These are phyloP conservation scores for Pollicipes pollicipes DNA, from an alignment of 1,140 invertebrate species.

Conservation along the genomic window DNA sequence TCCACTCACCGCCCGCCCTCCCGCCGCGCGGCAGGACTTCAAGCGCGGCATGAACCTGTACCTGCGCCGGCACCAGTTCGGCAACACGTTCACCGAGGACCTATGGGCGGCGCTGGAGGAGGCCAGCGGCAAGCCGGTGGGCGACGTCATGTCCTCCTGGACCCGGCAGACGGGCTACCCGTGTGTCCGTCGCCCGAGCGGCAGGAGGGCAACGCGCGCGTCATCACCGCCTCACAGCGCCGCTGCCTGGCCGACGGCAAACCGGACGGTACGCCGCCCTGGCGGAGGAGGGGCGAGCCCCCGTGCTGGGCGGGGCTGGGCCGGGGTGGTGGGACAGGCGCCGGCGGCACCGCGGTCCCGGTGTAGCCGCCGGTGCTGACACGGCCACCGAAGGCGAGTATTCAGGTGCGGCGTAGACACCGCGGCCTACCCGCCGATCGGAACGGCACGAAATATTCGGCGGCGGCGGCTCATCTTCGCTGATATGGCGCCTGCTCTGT, in stretches of 20 bases:
- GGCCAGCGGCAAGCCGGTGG: conserved; percentile 77
- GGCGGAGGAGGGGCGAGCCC: background rate
- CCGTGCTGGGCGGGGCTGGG: background rate
- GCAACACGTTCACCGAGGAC: conserved; percentile 84
- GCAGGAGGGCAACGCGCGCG: conserved; percentile 32
- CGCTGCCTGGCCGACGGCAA: conserved; percentile 72
- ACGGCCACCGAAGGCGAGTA: too few relatives aligned
- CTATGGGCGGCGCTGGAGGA: conserved; percentile 79
- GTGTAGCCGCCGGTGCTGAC: too few relatives aligned
- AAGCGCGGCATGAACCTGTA: conserved; percentile 88
- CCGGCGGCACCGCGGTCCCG: conserved; percentile 9
- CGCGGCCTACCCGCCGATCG: too few relatives aligned
- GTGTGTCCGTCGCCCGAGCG: conserved; percentile 20
- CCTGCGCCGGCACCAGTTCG: conserved; percentile 68
- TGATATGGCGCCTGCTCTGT: too few relatives aligned
- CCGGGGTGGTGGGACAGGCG: background rate
- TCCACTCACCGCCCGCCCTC: too few relatives aligned
- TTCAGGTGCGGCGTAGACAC: too few relatives aligned
- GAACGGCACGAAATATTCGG: too few relatives aligned
- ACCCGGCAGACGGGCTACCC: conserved; percentile 40
- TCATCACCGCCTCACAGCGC: conserved; percentile 55
- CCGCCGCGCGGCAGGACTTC: conserved; percentile 35
- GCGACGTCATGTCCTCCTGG: conserved; percentile 59
- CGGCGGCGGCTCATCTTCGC: too few relatives aligned
- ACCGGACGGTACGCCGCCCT: conserved; percentile 7